Evolutionary conservation across 2,888 invertebrate genomes (phyloP), one percentile per base, ranked within the genome.

Genomic region (Nineta flava): DNA sequence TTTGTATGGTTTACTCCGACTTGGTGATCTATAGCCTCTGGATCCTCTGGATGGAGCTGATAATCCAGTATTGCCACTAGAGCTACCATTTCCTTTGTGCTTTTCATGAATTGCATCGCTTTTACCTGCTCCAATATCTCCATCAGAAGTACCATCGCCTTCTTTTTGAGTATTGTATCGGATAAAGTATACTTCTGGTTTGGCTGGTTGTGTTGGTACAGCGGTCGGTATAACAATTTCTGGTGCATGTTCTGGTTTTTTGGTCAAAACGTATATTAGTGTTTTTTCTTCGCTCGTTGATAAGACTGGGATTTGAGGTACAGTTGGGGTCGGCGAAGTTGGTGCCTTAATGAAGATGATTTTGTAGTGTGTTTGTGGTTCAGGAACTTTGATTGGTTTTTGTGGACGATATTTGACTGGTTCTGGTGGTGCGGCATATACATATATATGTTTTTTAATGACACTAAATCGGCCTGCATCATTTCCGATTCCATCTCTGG

Each of bases 321-420:
- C 84, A 54, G 81, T 78, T 47, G 85, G 84, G 51, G 83, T 76
- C 48, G 86, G 84, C 53, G 86, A 79, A 58, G 86, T 76, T 58
- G 87, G 87, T 48, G 87, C 87, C 74, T 90, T 90, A 70, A 90
- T 90, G 77, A 90, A 90, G 71, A 90, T 87, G 66, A 90, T 90
- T 65, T 90, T 90, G 77, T 90, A 87, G 68, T 88, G 87, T 61
- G 88, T 88, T 68, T 87, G 87, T 44, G 87, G 76, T 55, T 83
- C 81, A 46, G 81, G 80, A 1, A 80, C 71, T 15, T 75, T 73
- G 57, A 85, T 77, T 51, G 81, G 76, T 59, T 81, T 77, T 54
- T 74, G 73, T 48, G 77, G 74, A 58, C 78, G 74, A 60, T 77
- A 73, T 61, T 81, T 80, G 58, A 81, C 79, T n/a, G 82, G 86